phyloP scores from a whole-genome alignment of 2,113 vertebrate species.

The Morone saxatilis region DNA sequence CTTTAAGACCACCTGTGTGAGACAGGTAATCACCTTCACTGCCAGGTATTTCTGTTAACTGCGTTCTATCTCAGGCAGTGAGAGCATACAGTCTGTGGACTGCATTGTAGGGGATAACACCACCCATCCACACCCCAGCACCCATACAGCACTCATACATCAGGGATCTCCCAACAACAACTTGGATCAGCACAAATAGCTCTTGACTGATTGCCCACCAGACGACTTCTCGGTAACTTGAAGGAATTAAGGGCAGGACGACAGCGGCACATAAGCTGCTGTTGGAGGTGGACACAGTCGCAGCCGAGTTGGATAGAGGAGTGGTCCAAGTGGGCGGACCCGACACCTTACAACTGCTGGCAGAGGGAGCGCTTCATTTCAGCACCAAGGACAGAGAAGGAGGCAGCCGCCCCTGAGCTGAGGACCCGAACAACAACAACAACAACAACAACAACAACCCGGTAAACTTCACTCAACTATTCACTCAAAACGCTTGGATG shows the following conservation, averaged over 20 bases:
- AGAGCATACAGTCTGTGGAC: neutral
- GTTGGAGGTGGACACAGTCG: neutral
- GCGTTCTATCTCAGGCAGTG: neutral
- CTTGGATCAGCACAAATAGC: neutral
- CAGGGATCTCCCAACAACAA: too few species aligned
- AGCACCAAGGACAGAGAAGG: conserved; percentile 63
- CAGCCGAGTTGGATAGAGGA: neutral
- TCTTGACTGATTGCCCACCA: neutral
- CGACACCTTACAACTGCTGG: neutral
- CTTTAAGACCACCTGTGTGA: too few species aligned
- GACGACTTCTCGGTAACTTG: conserved; percentile 25
- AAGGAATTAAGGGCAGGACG: conserved; percentile 35
- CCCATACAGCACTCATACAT: neutral
- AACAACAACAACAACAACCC: too few species aligned
- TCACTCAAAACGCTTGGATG: neutral
- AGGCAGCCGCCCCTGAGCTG: neutral
- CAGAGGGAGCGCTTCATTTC: conserved; percentile 19
- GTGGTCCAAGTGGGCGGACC: conserved; percentile 42
- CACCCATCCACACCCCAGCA: neutral
- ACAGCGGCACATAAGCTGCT: neutral
- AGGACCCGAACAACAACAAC: too few species aligned
- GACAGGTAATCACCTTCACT: too few species aligned
- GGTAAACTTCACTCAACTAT: too few species aligned
- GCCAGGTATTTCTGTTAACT: too few species aligned
- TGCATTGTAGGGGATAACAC: neutral